These are phyloP conservation scores for Leucophenga varia DNA, from an alignment of 1,140 invertebrate genomes.

Conservation along the genomic window DNA sequence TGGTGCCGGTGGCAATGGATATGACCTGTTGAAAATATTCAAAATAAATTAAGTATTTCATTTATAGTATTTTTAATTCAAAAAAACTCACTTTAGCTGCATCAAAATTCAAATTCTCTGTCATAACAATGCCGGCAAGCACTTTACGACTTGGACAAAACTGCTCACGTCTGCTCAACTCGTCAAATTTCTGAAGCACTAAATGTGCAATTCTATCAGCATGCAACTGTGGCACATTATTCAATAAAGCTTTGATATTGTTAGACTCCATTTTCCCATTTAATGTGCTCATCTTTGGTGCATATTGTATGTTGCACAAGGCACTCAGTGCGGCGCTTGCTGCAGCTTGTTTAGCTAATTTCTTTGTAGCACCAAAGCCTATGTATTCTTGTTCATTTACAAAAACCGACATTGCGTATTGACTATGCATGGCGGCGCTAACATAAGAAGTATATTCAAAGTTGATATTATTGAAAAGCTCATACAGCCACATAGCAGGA, in stretches of 20 bases:
- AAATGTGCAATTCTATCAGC: constrained; percentile 75
- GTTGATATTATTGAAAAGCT: constrained; percentile 77
- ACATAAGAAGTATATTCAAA: constrained; percentile 66
- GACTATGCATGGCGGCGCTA: too few species aligned
- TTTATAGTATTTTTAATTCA: too few species aligned
- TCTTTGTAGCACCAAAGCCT: constrained; percentile 89
- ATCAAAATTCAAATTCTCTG: constrained; percentile 63
- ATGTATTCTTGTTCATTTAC: too few species aligned
- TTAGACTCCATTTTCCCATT: too few species aligned
- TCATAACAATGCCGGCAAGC: constrained; percentile 89
- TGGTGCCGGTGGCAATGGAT: constrained; percentile 83
- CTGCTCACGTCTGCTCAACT: constrained; percentile 72
- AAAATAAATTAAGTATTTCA: constrained; percentile 9
- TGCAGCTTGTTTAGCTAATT: constrained; percentile 83
- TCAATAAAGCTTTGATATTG: constrained; percentile 52
- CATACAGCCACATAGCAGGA: constrained; percentile 86
- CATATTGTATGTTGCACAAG: constrained; percentile 62
- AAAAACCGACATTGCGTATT: too few species aligned
- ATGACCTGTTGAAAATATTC: constrained; percentile 57
- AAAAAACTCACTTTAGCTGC: constrained; percentile 58
- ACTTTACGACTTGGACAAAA: constrained; percentile 82
- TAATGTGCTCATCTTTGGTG: constrained; percentile 40
- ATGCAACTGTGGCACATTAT: constrained; percentile 62
- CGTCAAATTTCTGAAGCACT: constrained; percentile 78
- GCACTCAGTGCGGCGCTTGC: constrained; percentile 79